Base-by-base conservation (phyloP, 2,113 vertebrate species). In the Embiotoca jacksoni region DNA sequence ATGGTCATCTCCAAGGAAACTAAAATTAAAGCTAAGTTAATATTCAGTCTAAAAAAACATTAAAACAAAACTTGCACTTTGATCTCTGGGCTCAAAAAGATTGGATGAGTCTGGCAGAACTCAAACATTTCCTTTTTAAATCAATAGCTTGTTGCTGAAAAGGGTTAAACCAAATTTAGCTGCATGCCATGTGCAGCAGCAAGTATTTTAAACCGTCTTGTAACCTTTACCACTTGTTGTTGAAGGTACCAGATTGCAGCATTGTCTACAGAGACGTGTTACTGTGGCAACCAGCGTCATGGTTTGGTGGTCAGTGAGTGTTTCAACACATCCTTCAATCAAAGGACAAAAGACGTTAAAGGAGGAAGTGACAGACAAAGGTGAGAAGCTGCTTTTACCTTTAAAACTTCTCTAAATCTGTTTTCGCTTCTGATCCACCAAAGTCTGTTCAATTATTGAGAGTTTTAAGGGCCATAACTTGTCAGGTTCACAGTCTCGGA, bases 181-280 rank as follows among this genome's bases (percentile, higher is more conserved):
- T 16, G 3, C 33, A 53, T 16, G 4, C 4, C 0, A 49, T 15
- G 6, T 49, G 41, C 13, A 16, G 49, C 52, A 31, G 1, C n/a
- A 15, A n/a, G 14, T 6, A 52, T 52, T 52, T 52, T 52, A n/a
- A 35, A 35, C 14, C 46, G 3, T 33, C 2, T 50, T 10, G 49
- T 31, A 49, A 69, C 41, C 53, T 47, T 49, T 13, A 46, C 2
- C 70, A 5, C 76, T 75, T 79, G 35, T 52, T 73, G 13, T 36
- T 66, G 14, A 58, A 93, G 91, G 80, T 88, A 69, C 55, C 46
- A 67, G 6, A 36, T 85, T 64, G 85, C 87, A 68, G 86, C 23
- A 0, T 41, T 91, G 80, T 80, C 78, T 32, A 73, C 78, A 36
- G 75, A 84, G n/a, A 44, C 13, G 7, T 92, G 92, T 88, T 87